These are phyloP conservation scores for Lontra canadensis DNA, from an alignment of 2,113 vertebrate species.

Conservation along the genomic window DNA sequence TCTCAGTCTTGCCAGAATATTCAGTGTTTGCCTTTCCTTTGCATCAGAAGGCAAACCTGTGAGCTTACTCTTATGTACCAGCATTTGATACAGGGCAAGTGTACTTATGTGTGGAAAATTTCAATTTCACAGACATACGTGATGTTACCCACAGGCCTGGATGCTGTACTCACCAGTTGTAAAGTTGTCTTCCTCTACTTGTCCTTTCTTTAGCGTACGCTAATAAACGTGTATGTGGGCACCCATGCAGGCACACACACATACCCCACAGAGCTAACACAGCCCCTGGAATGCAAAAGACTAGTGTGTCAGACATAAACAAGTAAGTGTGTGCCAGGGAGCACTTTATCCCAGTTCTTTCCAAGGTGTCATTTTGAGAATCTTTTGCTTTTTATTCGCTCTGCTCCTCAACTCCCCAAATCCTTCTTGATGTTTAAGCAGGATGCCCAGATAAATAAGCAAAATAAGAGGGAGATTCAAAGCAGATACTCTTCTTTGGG, in stretches of 20 bases:
- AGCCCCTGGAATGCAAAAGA: background rate
- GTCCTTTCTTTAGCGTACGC: background rate
- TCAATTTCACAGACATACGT: background rate
- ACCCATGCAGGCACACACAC: background rate
- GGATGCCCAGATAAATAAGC: background rate
- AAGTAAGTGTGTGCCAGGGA: background rate
- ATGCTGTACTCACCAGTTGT: background rate
- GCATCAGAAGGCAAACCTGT: slow-evolving; percentile 17
- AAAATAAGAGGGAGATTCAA: background rate
- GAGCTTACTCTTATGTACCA: slow-evolving; percentile 30
- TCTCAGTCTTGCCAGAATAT: slow-evolving; percentile 41
- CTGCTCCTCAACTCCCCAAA: background rate
- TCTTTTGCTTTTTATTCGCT: background rate
- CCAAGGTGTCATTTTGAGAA: background rate
- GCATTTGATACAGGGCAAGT: background rate
- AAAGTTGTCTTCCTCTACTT: background rate
- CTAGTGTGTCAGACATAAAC: background rate
- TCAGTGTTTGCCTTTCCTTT: background rate
- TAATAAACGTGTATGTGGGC: background rate
- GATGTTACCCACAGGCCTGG: background rate
- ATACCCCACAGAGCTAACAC: background rate
- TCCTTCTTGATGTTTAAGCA: background rate
- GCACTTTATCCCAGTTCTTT: background rate
- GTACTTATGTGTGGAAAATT: background rate
- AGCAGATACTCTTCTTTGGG: background rate